These are phyloP conservation scores for Drosophila novamexicana DNA, from an alignment of 1,140 invertebrate genomes.

Conservation along the genomic window DNA sequence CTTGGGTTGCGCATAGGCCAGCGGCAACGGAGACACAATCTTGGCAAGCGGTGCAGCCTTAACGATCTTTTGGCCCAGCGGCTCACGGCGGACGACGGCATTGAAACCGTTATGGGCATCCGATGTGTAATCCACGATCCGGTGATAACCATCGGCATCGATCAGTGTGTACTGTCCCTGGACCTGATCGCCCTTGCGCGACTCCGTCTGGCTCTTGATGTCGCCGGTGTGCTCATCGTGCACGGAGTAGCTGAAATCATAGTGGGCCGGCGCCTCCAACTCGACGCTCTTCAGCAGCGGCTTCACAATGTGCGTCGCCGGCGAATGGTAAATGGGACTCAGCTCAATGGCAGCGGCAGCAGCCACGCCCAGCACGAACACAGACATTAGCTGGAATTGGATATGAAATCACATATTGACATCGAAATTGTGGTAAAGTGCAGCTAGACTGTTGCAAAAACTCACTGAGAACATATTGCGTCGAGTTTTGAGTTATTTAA, in stretches of 20 bases:
- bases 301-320: slow-evolving; percentile 60
- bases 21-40: slow-evolving; percentile 39
- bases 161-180: slow-evolving; percentile 86
- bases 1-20: slow-evolving; percentile 71
- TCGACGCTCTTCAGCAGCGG: slow-evolving; percentile 85
- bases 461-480: slow-evolving; percentile 80
- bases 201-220: slow-evolving; percentile 86
- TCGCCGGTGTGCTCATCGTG: slow-evolving; percentile 86
- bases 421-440: background rate
- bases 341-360: slow-evolving; percentile 75
- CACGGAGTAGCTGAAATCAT: slow-evolving; percentile 86
- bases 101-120: slow-evolving; percentile 85
- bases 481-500: slow-evolving; percentile 23
- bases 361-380: slow-evolving; percentile 72
- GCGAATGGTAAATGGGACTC: slow-evolving; percentile 60
- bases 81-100: slow-evolving; percentile 85
- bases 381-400: slow-evolving; percentile 60
- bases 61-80: slow-evolving; percentile 82
- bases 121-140: slow-evolving; percentile 88
- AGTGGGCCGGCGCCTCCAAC: slow-evolving; percentile 85
- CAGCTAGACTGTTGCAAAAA: background rate
- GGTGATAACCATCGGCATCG: slow-evolving; percentile 87
- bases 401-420: background rate
- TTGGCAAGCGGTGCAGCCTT: slow-evolving; percentile 80
- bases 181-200: slow-evolving; percentile 86